Percentiles rank a stretch among this genome's conserved stretches.
These are phyloP conservation scores for Hippocampus zosterae DNA, from an alignment of 2,113 vertebrate species.

Conservation along the genomic window DNA sequence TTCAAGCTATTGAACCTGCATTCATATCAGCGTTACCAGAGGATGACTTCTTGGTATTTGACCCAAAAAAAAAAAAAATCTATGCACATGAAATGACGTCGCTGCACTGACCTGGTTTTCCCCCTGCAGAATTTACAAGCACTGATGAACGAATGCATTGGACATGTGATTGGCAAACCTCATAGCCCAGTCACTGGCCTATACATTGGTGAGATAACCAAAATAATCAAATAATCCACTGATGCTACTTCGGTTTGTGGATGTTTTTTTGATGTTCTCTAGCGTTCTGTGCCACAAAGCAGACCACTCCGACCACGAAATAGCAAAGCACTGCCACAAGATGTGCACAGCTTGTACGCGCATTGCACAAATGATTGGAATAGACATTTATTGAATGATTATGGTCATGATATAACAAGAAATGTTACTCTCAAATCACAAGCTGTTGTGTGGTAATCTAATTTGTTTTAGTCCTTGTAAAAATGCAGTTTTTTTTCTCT, in stretches of 20 bases:
- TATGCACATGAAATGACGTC: not conserved
- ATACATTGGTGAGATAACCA: slow-evolving; percentile 81
- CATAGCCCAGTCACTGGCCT: slow-evolving; percentile 96
- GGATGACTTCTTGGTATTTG: slow-evolving; percentile 93
- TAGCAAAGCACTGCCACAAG: not conserved
- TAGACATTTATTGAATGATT: not conserved
- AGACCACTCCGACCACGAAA: not conserved
- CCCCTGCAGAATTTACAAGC: slow-evolving; percentile 87
- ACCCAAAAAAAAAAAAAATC: not conserved
- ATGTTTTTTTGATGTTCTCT: slow-evolving; percentile 4
- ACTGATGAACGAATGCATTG: slow-evolving; percentile 97
- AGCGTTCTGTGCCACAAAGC: slow-evolving; percentile 16
- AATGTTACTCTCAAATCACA: too few relatives aligned
- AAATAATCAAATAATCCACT: not conserved
- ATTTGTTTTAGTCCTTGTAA: too few relatives aligned
- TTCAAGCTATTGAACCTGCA: slow-evolving; percentile 94
- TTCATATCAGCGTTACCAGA: slow-evolving; percentile 97
- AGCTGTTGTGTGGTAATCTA: too few relatives aligned
- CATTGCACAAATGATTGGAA: not conserved
- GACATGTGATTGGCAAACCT: slow-evolving; percentile 98
- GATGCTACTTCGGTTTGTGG: not conserved
- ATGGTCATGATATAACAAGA: not conserved
- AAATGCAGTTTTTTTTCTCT: too few relatives aligned
- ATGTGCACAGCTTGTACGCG: not conserved
- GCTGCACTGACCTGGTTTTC: not conserved